A percentile compares a stretch with the other conserved stretches of the same genome.
Conservation (phyloP, 2,797 vertebrate genomes). For the Mionectes olivaceus region DNA sequence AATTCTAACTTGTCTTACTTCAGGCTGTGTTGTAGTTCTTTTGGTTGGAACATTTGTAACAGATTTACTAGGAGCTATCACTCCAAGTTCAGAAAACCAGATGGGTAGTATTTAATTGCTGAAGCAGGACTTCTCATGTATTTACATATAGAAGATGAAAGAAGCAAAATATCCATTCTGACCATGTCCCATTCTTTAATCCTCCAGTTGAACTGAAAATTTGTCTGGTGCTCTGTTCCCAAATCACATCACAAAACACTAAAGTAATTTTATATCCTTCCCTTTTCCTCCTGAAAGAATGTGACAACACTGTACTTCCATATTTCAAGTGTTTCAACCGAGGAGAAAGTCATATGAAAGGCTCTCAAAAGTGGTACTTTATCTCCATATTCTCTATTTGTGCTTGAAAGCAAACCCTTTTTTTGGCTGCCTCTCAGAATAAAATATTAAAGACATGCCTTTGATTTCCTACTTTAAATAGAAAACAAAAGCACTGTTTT, state of each 20-base stretch:
- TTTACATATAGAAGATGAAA: slow-evolving; percentile 34
- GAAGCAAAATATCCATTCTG: slow-evolving; percentile 19
- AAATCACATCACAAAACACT: slow-evolving; percentile 13
- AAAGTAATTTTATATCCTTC: slow-evolving; percentile 26
- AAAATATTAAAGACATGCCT: slow-evolving; percentile 9
- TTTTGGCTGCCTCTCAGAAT: slow-evolving; percentile 21
- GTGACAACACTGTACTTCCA: background rate
- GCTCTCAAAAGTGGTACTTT: slow-evolving; percentile 32
- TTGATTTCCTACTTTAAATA: slow-evolving; percentile 41
- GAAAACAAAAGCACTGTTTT: slow-evolving; percentile 59
- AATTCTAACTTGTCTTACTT: slow-evolving; percentile 5
- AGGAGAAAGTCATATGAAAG: slow-evolving; percentile 47
- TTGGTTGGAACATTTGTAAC: slow-evolving; percentile 5
- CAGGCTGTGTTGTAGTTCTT: background rate
- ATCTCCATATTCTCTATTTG: slow-evolving; percentile 2
- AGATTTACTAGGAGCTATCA: slow-evolving; percentile 43
- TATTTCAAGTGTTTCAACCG: slow-evolving; percentile 29
- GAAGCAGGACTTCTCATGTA: background rate
- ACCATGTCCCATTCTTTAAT: slow-evolving; percentile 5
- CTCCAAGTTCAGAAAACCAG: slow-evolving; percentile 21
- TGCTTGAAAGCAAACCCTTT: slow-evolving; percentile 24
- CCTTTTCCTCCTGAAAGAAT: background rate
- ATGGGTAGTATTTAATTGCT: slow-evolving; percentile 30
- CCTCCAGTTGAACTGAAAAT: slow-evolving; percentile 1
- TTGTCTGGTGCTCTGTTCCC: background rate